A percentile compares a stretch with the other conserved stretches of the same genome.
phyloP scores from a whole-genome alignment of 2,888 invertebrate genomes.

The Megalurothrips usitatus region DNA sequence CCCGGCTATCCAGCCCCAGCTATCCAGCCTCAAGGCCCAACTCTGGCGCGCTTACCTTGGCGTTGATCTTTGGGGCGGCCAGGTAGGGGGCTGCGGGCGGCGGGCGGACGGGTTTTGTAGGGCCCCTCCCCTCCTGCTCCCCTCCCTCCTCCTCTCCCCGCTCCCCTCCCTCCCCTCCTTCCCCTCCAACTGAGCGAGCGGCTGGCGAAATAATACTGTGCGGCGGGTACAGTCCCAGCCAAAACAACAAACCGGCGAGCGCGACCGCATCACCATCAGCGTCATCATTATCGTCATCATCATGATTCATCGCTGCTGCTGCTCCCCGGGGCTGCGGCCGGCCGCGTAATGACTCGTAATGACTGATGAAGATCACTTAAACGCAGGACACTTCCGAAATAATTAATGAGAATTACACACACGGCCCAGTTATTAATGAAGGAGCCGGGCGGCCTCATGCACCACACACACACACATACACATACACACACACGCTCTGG shows the following conservation, averaged over 20 bases:
- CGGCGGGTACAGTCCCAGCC: no score
- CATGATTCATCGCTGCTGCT: no score
- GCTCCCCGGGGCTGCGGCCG: no score
- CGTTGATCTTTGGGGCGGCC: conserved; percentile 9
- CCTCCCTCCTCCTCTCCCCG: not conserved
- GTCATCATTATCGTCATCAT: no score
- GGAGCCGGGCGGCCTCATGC: not conserved
- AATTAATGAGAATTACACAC: not conserved
- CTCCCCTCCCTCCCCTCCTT: not conserved
- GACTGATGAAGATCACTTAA: not conserved
- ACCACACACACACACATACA: not conserved
- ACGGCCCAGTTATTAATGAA: not conserved
- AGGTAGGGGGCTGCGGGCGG: not conserved
- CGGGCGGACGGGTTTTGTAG: not conserved
- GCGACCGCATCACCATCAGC: no score
- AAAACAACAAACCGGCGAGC: no score
- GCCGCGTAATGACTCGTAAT: no score
- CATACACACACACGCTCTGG: not conserved
- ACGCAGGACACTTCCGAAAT: not conserved
- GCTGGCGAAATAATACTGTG: no score
- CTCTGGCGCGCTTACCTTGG: not conserved
- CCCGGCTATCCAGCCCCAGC: no score
- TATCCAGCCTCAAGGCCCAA: not conserved
- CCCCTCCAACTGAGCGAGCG: not conserved
- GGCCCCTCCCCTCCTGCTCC: not conserved